Evolutionary conservation across 2,113 vertebrate genomes (phyloP), one percentile per base, ranked within the genome.

Genomic region (Pseudorectes ferrugineus): DNA sequence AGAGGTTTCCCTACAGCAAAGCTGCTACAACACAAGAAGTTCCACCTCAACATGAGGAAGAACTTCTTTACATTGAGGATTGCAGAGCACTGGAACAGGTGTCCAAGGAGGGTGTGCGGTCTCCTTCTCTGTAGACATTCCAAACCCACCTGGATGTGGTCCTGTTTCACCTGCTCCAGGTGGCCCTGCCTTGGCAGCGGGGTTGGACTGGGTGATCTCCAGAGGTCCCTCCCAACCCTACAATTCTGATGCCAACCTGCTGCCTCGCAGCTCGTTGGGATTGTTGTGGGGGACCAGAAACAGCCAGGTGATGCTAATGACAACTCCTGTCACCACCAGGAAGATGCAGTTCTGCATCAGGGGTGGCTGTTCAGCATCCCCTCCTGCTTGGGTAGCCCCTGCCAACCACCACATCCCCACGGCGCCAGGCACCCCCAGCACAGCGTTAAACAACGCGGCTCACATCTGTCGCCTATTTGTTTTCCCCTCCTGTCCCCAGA

Each of bases 391-490:
- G 48, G 71, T 67, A 23, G 74, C 66, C 58, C 52, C 24, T 35
- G 36, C 33, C 15, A 76, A 43, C 18, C 18, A 68, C 48, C n/a
- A 2, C 58, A 23, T 18, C 61, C n/a, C 57, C 5, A 0, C 6
- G 1, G 85, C 38, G n/a, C 38, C 45, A 3, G 78, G 88, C 81
- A 78, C 57, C 82, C 76, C 92, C 74, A 35, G 70, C 48, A 6
- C 36, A 2, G 2, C 33, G 2, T 79, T 88, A 85, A 94, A 75
- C 89, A 82, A 61, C 26, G 11, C 52, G 54, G 78, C 71, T 88
- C 82, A 83, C 95, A 96, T 96, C 94, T 96, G 96, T 77, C 68
- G 33, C 79, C 71, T 89, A 71, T 85, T 96, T 95, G 92, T 74
- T 88, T 67, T 76, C 58, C 79, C 33, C 78, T 45, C 29, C 52